Evolutionary conservation across 2,888 invertebrate species (phyloP), one percentile per base, ranked within the genome.

Genomic region (Ormyrus nitidulus): DNA sequence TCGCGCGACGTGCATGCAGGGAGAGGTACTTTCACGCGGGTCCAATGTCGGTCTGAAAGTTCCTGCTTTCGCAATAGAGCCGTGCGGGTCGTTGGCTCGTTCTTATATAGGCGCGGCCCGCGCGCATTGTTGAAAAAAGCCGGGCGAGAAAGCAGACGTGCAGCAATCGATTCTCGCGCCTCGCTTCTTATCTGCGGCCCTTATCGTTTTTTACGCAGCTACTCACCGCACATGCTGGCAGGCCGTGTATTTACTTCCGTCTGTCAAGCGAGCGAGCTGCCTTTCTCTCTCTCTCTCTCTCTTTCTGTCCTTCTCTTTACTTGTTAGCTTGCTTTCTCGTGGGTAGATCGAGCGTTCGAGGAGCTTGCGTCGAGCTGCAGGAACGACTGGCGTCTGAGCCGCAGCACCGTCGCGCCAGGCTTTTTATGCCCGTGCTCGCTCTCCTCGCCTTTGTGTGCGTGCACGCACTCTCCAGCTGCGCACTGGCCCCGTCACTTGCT

Each of bases 341-440:
- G 34, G 34, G 34, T 34, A 3, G 34, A 34, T 34, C 34, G 34
- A 34, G 34, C 51, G 53, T 62, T 10, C n/a, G 54, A 5, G 68
- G 34, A 34, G 34, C 34, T 34, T 53, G 61, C 58, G 11, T 51
- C 46, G 11, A n/a, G 49, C 76, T 61, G 46, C 46, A 49, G 48
- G 65, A 6, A 53, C 73, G 51, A 49, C 68, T 61, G 49, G 62
- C 66, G 68, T 76, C 71, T 80, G 80, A 80, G 76, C 80, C 56
- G 59, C 11, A 53, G 61, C 65, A 59, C 61, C n/a, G 34, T 53
- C 53, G n/a, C 61, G 71, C 56, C 71, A 76, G 80, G 66, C 80
- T 76, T 80, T 80, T 80, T 80, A 80, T 80, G 70, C 70, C 70
- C 9, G 59, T 11, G 56, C 62, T 68, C 65, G 34, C 34, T 34